phyloP scores from a whole-genome alignment of 2,113 vertebrate genomes.

The Dasyurus viverrinus region DNA sequence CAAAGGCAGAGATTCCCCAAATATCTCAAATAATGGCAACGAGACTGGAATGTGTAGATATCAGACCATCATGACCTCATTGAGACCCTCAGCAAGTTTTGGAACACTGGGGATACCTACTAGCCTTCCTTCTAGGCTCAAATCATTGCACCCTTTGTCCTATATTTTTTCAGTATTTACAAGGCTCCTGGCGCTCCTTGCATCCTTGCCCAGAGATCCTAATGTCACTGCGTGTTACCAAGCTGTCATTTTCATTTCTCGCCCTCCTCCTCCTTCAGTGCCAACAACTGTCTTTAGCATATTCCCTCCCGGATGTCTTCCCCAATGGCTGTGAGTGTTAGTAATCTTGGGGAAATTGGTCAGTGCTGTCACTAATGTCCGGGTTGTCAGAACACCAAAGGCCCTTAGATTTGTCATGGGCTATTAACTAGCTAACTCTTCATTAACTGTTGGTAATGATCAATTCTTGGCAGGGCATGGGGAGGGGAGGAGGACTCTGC shows the following conservation, averaged over 20 bases:
- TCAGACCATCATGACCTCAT: not conserved
- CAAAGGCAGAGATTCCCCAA: not conserved
- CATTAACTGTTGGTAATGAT: constrained; percentile 70
- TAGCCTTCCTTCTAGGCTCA: not conserved
- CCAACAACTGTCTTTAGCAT: not conserved
- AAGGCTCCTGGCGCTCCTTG: not conserved
- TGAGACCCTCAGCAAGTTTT: not conserved
- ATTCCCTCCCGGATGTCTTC: constrained; percentile 28
- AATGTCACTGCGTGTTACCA: not conserved
- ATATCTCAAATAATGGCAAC: not conserved
- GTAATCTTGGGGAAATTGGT: constrained; percentile 62
- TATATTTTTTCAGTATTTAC: not conserved
- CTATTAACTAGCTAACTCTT: constrained; percentile 73
- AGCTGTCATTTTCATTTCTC: not conserved
- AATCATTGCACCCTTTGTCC: not conserved
- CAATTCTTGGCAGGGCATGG: constrained; percentile 43
- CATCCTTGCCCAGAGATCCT: not conserved
- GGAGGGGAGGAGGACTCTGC: not conserved
- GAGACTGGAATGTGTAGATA: not conserved
- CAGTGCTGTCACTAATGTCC: constrained; percentile 40
- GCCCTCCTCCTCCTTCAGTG: not conserved
- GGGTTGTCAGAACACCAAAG: constrained; percentile 47
- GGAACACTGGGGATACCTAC: not conserved
- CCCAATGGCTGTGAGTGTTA: constrained; percentile 28
- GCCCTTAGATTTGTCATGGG: constrained; percentile 64